Evolutionary conservation across 2,888 invertebrate species (phyloP).

Genomic region (Pollenia labialis): DNA sequence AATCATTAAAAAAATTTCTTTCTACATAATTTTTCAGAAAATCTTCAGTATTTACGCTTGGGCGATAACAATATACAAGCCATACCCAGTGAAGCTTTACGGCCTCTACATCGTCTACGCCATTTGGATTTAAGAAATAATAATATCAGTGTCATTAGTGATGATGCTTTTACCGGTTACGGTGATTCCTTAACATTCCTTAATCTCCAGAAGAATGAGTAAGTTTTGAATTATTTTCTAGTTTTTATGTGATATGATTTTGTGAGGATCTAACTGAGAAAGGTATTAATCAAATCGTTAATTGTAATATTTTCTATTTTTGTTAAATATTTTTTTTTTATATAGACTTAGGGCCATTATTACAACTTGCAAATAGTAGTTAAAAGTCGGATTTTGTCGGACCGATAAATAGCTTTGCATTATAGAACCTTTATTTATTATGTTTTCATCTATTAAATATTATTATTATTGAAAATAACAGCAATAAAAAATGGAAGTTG

Average conservation of each 20-base stretch:
- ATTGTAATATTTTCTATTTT: slow-evolving; percentile 39
- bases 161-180: slow-evolving; percentile 94
- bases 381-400: too few relatives aligned
- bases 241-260: slow-evolving; percentile 23
- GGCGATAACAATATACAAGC: slow-evolving; percentile 94
- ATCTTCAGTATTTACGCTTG: slow-evolving; percentile 93
- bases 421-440: too few relatives aligned
- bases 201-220: slow-evolving; percentile 96
- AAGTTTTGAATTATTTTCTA: slow-evolving; percentile 82
- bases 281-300: slow-evolving; percentile 22
- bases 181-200: slow-evolving; percentile 97
- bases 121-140: slow-evolving; percentile 95
- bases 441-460: too few relatives aligned
- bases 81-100: slow-evolving; percentile 93
- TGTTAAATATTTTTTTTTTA: slow-evolving; percentile 2
- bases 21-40: slow-evolving; percentile 86
- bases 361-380: too few relatives aligned
- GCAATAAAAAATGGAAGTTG: too few relatives aligned
- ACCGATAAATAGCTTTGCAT: too few relatives aligned
- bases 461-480: too few relatives aligned
- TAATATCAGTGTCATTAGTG: slow-evolving; percentile 92
- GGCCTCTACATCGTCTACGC: slow-evolving; percentile 92
- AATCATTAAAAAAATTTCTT: background rate
- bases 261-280: slow-evolving; percentile 37
- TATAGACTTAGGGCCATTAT: too few relatives aligned